Percentiles rank a stretch among this genome's conserved stretches.
phyloP scores from a whole-genome alignment of 2,797 vertebrate genomes.

The Enteromius argenteus region DNA sequence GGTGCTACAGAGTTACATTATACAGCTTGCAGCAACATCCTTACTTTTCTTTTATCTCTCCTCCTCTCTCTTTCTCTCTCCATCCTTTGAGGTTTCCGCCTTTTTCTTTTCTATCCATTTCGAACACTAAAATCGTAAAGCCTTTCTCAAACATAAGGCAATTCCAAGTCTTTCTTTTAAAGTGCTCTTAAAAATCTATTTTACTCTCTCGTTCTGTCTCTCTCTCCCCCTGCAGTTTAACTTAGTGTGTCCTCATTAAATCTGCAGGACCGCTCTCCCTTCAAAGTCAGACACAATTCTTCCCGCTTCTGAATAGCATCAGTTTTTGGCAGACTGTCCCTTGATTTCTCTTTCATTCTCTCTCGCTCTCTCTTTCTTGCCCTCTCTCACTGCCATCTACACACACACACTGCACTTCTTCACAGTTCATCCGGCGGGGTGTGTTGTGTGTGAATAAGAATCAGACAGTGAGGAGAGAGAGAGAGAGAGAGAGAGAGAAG shows the following conservation, averaged over 20 bases:
- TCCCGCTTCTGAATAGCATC: conserved; percentile 63
- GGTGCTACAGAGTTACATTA: conserved; percentile 34
- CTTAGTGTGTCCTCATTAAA: conserved; percentile 50
- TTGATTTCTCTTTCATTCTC: conserved; percentile 67
- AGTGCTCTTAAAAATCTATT: conserved; percentile 37
- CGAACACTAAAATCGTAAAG: conserved; percentile 27
- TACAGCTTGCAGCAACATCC: conserved; percentile 53
- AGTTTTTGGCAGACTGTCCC: conserved; percentile 76
- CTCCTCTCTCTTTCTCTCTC: conserved; percentile 31
- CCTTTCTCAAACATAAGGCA: conserved; percentile 36
- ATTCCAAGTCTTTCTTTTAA: conserved; percentile 37
- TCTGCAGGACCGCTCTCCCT: conserved; percentile 42
- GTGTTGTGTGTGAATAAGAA: conserved; percentile 55
- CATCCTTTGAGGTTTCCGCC: conserved; percentile 26
- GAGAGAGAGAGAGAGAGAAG: conserved; percentile 21
- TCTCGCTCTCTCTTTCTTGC: not conserved
- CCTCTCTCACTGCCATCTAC: conserved; percentile 19
- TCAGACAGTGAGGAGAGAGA: conserved; percentile 41
- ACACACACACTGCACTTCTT: conserved; percentile 44
- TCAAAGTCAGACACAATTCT: conserved; percentile 51
- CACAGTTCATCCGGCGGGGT: conserved; percentile 54
- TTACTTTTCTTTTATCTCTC: conserved; percentile 36
- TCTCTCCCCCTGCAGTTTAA: conserved; percentile 40
- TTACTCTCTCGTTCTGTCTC: conserved; percentile 15
- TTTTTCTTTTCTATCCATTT: conserved; percentile 24